These are phyloP conservation scores for Icerya purchasi DNA, from an alignment of 2,888 invertebrate genomes.

Conservation along the genomic window DNA sequence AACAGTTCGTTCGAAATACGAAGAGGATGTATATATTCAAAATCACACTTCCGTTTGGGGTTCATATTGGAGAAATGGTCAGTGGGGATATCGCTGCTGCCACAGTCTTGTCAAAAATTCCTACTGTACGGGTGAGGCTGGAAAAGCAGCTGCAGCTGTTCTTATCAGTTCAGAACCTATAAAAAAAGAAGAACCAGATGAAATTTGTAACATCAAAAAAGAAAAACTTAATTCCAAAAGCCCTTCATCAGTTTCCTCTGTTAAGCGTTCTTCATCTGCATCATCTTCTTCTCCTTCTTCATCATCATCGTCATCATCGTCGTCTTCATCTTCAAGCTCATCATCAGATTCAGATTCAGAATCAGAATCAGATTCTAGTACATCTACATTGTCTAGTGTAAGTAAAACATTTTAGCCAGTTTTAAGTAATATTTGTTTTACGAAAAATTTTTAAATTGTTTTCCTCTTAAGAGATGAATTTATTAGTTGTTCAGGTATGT, in stretches of 20 bases:
- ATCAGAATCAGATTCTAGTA: conserved; percentile 2
- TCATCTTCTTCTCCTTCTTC: not conserved
- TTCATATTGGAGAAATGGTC: conserved; percentile 76
- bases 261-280: too few species aligned
- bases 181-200: conserved; percentile 6
- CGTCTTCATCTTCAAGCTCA: conserved; percentile 15
- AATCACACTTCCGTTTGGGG: conserved; percentile 94
- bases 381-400: not conserved
- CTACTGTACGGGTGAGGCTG: conserved; percentile 64
- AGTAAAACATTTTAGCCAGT: too few species aligned
- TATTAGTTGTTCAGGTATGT: too few species aligned
- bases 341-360: conserved; percentile 11
- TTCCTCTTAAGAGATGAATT: too few species aligned
- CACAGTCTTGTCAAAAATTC: conserved; percentile 75
- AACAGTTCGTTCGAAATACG: conserved; percentile 67
- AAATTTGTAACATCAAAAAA: not conserved
- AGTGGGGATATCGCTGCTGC: conserved; percentile 95
- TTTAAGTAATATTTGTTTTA: too few species aligned
- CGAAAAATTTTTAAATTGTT: too few species aligned
- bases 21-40: conserved; percentile 76
- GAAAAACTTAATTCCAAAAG: too few species aligned
- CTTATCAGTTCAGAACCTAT: not conserved
- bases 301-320: conserved; percentile 17
- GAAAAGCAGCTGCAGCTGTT: conserved; percentile 23
- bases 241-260: too few species aligned